These are phyloP conservation scores for Melitaea cinxia DNA, from an alignment of 1,140 invertebrate species.

Conservation along the genomic window DNA sequence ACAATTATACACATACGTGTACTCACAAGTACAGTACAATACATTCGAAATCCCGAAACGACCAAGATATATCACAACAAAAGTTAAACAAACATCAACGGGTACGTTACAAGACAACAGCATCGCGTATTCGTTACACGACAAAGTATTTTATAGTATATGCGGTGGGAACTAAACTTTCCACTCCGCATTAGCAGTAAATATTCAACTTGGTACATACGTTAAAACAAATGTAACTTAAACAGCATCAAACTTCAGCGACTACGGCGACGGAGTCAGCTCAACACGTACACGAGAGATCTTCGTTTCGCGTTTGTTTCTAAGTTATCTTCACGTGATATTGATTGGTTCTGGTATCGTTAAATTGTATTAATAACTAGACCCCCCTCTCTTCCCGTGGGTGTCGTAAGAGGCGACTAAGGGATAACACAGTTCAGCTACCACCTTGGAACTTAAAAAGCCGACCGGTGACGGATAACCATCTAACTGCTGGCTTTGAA, in stretches of 20 bases:
- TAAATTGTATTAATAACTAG: too few species aligned
- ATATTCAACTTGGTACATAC: conserved; percentile 26
- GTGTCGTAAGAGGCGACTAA: too few species aligned
- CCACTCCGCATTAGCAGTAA: conserved; percentile 29
- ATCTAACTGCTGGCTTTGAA: too few species aligned
- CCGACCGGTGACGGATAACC: too few species aligned
- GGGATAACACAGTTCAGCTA: too few species aligned
- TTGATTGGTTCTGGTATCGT: too few species aligned
- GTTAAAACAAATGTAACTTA: conserved; percentile 25
- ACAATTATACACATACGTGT: too few species aligned
- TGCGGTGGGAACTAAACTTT: conserved; percentile 16
- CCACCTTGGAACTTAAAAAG: too few species aligned
- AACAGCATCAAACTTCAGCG: conserved; percentile 4
- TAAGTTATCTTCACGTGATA: too few species aligned
- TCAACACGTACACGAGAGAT: too few species aligned
- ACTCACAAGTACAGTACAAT: neutral
- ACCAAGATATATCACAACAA: neutral
- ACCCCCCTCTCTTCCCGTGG: too few species aligned
- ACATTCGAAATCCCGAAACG: neutral
- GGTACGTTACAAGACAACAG: neutral
- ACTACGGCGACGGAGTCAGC: neutral
- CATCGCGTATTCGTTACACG: conserved; percentile 4
- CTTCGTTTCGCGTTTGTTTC: too few species aligned
- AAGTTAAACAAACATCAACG: neutral
- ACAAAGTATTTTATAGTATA: conserved; percentile 11